Evolutionary conservation across 2,888 invertebrate genomes (phyloP).

Genomic region (Tribolium freemani): DNA sequence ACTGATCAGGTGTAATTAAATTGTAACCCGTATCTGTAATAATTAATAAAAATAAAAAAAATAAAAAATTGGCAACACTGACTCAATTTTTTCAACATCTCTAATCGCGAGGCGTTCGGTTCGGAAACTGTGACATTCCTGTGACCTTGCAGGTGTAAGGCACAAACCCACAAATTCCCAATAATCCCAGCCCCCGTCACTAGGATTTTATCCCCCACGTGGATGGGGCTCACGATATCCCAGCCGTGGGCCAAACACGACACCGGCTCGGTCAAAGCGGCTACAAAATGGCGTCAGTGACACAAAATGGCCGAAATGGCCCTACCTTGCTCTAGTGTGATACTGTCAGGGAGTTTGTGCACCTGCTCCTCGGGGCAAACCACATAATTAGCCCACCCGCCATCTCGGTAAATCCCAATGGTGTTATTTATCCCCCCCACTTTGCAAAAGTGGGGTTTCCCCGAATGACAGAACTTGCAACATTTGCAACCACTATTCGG

Average conservation of each 20-base stretch:
- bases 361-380: slow-evolving; percentile 75
- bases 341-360: slow-evolving; percentile 71
- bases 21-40: slow-evolving; percentile 74
- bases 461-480: slow-evolving; percentile 75
- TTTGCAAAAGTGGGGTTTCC: slow-evolving; percentile 76
- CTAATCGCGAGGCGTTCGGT: slow-evolving; percentile 71
- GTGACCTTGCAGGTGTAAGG: slow-evolving; percentile 79
- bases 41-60: no score
- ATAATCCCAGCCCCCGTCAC: slow-evolving; percentile 82
- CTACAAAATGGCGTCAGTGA: slow-evolving; percentile 62
- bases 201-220: slow-evolving; percentile 75
- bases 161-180: slow-evolving; percentile 78
- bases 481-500: slow-evolving; percentile 78
- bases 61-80: slow-evolving; percentile 37
- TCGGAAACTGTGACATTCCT: slow-evolving; percentile 79
- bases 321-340: slow-evolving; percentile 74
- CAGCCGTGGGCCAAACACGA: slow-evolving; percentile 81
- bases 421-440: slow-evolving; percentile 73
- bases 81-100: slow-evolving; percentile 71
- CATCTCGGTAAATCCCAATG: slow-evolving; percentile 76
- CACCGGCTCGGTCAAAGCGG: slow-evolving; percentile 77
- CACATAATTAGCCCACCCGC: slow-evolving; percentile 80
- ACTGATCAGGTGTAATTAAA: slow-evolving; percentile 71
- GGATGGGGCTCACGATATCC: slow-evolving; percentile 74
- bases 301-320: slow-evolving; percentile 16